Base-by-base conservation (phyloP, 1,140 invertebrate genomes). In the Dinoponera quadriceps region DNA sequence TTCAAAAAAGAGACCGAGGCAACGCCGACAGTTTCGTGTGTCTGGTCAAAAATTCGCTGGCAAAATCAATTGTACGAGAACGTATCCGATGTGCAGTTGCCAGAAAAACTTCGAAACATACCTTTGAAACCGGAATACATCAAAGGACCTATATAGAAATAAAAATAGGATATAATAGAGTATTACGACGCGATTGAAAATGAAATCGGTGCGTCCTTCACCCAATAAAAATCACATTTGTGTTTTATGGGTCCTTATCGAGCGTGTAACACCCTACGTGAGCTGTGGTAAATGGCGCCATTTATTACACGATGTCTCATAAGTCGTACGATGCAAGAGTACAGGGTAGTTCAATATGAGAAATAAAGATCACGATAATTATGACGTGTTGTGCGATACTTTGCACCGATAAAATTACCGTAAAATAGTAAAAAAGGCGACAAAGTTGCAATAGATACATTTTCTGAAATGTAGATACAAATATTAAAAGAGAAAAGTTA, bases 241-340 rank as follows among this genome's bases (percentile, higher is more conserved):
- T 80, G 51, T 69, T 80, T 80, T 69, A 59, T 80, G 59, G 25
- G 48, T 14, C 51, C 9, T 57, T n/a, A 48, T 68, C 20, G 62
- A n/a, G 2, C n/a, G n/a, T 71, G 5, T 3, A 9, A 71, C 75
- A 0, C 51, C 69, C 38, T 44, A 44, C 7, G n/a, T n/a, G 57
- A 25, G 49, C 25, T 9, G 27, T 69, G 18, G 51, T 71, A 80
- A 59, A 59, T 71, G n/a, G 22, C 14, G 29, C 14, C 65, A 48
- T 69, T 80, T 80, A 80, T 80, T 71, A 71, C n/a, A 71, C 18
- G 29, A 2, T 20, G 33, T 80, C 65, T 57, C 65, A 71, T 80
- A 80, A 80, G 71, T 57, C 66, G 49, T 22, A 49, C 54, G 48
- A 69, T 27, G 27, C 9, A 49, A 57, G 33, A 33, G 20, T 11